Conservation (phyloP, 2,113 vertebrate genomes). For the human region GRCh38 chr2:222115501-222116000, state of each 20-base stretch:
- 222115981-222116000: too few species aligned
- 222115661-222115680: background rate
- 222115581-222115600: background rate
- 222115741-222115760: background rate
- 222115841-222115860: background rate
- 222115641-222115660: background rate
- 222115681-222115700: background rate
- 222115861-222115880: background rate
- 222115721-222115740: background rate
- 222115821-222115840: background rate
- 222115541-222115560: background rate
- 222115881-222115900: background rate
- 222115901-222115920: background rate
- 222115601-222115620: background rate
- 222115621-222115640: background rate
- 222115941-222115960: too few species aligned
- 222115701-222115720: background rate
- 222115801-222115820: background rate
- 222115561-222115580: background rate
- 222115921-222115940: background rate
- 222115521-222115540: background rate
- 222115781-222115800: background rate
- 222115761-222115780: background rate
- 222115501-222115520: background rate
- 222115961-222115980: too few species aligned